Evolutionary conservation across 2,113 vertebrate genomes (phyloP).

Genomic region (Cygnus atratus): DNA sequence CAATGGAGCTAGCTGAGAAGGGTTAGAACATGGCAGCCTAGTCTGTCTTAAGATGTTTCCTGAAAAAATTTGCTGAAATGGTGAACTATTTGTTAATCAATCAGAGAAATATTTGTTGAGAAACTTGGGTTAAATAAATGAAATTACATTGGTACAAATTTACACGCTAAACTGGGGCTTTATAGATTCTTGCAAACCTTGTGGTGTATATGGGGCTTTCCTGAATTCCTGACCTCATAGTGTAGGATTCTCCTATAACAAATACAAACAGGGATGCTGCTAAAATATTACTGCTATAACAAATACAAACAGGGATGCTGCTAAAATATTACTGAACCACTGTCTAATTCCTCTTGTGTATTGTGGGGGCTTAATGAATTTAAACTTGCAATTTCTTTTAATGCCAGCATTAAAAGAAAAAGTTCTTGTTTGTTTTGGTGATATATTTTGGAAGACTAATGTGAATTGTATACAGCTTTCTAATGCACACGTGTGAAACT

Average conservation of each 20-base stretch:
- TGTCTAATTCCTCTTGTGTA: neutral
- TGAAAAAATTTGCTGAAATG: neutral
- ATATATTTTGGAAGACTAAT: neutral
- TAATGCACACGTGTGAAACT: neutral
- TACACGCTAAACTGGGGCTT: neutral
- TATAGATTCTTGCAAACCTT: neutral
- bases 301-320: neutral
- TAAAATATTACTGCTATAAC: neutral
- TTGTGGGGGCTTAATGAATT: neutral
- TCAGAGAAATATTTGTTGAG: neutral
- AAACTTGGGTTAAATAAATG: neutral
- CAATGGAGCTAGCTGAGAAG: neutral
- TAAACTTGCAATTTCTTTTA: neutral
- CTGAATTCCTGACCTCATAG: neutral
- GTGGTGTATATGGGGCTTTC: neutral
- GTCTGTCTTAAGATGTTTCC: neutral
- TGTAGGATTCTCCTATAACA: neutral
- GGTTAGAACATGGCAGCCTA: neutral
- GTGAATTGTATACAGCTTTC: neutral
- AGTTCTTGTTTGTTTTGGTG: neutral
- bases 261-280: neutral
- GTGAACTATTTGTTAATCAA: neutral
- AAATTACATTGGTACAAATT: neutral
- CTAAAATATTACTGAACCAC: neutral
- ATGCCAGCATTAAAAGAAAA: neutral